Evolutionary conservation across 2,888 invertebrate species (phyloP), one percentile per base, ranked within the genome.

Genomic region (Melinopterus prodromus): DNA sequence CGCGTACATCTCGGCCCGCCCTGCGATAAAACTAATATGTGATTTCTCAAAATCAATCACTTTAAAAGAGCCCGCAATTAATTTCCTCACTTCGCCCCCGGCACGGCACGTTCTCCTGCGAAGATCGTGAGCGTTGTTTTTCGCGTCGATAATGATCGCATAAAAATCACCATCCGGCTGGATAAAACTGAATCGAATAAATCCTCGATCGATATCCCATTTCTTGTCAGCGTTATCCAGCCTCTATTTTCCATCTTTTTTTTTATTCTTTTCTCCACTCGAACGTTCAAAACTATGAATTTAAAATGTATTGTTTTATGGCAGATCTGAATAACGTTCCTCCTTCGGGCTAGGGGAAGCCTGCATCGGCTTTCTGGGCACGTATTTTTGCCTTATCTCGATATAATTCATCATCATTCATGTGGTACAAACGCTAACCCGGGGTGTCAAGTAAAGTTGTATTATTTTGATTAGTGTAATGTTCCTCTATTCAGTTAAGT

Each of bases 351-450:
- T 70, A 37, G 78, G 77, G 72, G 35, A 70, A 69, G 37, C 76
- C 26, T 70, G 16, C 84, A 85, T 87, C 85, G 82, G 82, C 83
- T 86, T 87, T 86, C 87, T 82, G 82, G 82, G 85, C 88, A 87
- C 87, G 88, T 87, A 87, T 86, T 86, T 87, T 87, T 86, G 85
- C 86, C 86, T 86, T 87, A 87, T 87, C 86, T 86, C 84, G 84
- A 84, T 84, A 85, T 86, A 87, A 87, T 88, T 87, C 87, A 87
- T 87, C 87, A 87, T 87, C 87, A 88, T 87, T 87, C 86, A 84
- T 85, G 84, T 83, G 85, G 86, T 86, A 86, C 86, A 87, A 87
- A 86, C 85, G 85, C 85, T 83, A 83, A 84, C 84, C 84, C 82
- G 80, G 85, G 86, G 86, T 86, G 86, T 86, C 86, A 86, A 86